These are phyloP conservation scores for Coracopsis vasa DNA, from an alignment of 2,113 vertebrate species.

Conservation along the genomic window DNA sequence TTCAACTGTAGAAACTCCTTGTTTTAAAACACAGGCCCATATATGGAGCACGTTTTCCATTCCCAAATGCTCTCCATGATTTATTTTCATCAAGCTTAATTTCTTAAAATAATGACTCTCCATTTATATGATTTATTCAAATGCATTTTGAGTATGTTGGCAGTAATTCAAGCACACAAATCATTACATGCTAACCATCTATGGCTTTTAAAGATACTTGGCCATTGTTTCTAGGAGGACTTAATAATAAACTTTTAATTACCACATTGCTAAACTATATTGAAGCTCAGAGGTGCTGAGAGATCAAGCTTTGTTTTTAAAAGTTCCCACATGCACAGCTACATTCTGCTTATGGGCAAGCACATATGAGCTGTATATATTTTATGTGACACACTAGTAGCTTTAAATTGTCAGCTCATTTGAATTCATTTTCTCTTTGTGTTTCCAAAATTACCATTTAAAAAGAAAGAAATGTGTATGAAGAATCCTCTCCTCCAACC, in stretches of 20 bases:
- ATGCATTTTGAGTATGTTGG: neutral
- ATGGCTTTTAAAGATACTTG: neutral
- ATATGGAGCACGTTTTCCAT: neutral
- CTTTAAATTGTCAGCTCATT: neutral
- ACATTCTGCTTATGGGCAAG: neutral
- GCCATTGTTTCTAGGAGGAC: neutral
- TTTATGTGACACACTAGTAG: neutral
- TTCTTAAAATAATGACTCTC: neutral
- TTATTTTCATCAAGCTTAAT: neutral
- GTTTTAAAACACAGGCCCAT: neutral
- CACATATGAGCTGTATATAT: neutral
- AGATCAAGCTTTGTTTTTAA: neutral
- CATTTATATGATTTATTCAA: neutral
- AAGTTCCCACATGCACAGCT: neutral
- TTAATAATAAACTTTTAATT: neutral
- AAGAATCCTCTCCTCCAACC: neutral
- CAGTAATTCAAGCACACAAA: neutral
- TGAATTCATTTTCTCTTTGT: neutral
- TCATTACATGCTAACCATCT: neutral
- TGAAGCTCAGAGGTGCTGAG: neutral
- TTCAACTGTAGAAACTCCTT: neutral
- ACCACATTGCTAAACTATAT: neutral
- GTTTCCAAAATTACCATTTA: neutral
- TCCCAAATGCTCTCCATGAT: neutral
- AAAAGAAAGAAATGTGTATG: neutral